Evolutionary conservation across 2,113 vertebrate genomes (phyloP), one percentile per base, ranked within the genome.

Genomic region (Entomyzon cyanotis): DNA sequence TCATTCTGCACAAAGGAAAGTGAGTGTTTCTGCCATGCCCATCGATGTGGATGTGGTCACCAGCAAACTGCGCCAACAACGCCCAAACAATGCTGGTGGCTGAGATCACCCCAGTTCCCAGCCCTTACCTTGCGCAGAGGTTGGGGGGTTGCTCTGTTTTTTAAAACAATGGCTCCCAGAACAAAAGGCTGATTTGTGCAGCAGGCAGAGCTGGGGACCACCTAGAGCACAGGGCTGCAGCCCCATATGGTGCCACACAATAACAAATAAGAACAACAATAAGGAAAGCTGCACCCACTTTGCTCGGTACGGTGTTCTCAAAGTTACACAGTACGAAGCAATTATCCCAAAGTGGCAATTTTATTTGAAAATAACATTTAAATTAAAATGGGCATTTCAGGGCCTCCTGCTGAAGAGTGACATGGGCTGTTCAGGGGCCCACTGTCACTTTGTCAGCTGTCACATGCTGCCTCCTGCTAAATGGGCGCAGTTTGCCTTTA

Each of bases 321-420:
- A 94, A 97, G 93, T 96, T 96, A 96, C 92, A 78, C 93, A 93
- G 94, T 94, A 92, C 91, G 95, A 94, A 93, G 95, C 95, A 96
- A 96, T 96, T 96, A 96, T 96, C 95, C 94, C 94, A 93, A 96
- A 96, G 96, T 96, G 96, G 93, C 96, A 96, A 96, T 97, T 97
- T 96, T 95, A 96, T 97, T 96, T 97, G 95, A 96, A 97, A 97
- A 96, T 96, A 95, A 96, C 93, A 96, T 97, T 97, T 96, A 97
- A 96, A 97, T 96, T 96, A 96, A 97, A 96, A 97, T 95, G 95
- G 94, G 92, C 95, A 96, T 96, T 96, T 97, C 96, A 96, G 92
- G 94, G 88, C 95, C 94, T 95, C 96, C 94, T 88, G 94, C 95
- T 96, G 95, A 83, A 95, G 96, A 94, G 90, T 94, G 95, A 96